Evolutionary conservation across 1,140 invertebrate genomes (phyloP).

Genomic region (Proctacanthus coquilletti): DNA sequence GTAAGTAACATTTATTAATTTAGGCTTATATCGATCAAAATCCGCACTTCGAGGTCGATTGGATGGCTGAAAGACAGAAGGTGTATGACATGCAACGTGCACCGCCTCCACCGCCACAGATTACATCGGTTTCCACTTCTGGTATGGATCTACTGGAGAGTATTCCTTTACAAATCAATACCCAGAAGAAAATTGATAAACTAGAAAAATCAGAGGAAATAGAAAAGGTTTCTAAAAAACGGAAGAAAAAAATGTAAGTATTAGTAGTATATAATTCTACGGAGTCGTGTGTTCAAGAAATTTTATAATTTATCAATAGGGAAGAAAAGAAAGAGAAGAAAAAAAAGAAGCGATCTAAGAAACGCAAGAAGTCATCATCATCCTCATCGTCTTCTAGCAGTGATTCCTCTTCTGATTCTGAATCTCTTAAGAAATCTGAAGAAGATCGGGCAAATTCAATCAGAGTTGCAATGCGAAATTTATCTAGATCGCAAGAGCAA

Average conservation of each 20-base stretch:
- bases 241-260: slow-evolving; percentile 21
- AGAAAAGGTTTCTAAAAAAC: slow-evolving; percentile 21
- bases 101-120: slow-evolving; percentile 19
- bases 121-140: slow-evolving; percentile 28
- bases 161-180: slow-evolving; percentile 2
- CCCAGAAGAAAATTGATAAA: not conserved
- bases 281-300: too few relatives aligned
- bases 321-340: slow-evolving; percentile 44
- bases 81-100: slow-evolving; percentile 13
- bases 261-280: too few relatives aligned
- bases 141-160: slow-evolving; percentile 1
- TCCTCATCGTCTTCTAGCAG: slow-evolving; percentile 24
- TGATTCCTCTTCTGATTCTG: slow-evolving; percentile 32
- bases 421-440: slow-evolving; percentile 35
- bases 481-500: slow-evolving; percentile 32
- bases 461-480: slow-evolving; percentile 50
- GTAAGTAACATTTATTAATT: slow-evolving; percentile 2
- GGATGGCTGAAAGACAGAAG: slow-evolving; percentile 58
- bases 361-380: slow-evolving; percentile 25
- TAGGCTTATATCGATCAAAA: slow-evolving; percentile 65
- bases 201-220: slow-evolving; percentile 22
- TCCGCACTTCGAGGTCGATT: slow-evolving; percentile 71
- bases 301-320: too few relatives aligned
- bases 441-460: slow-evolving; percentile 42
- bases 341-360: slow-evolving; percentile 34